Evolutionary conservation across 2,113 vertebrate species (phyloP), one percentile per base, ranked within the genome.

Genomic region (Smithornis capensis): DNA sequence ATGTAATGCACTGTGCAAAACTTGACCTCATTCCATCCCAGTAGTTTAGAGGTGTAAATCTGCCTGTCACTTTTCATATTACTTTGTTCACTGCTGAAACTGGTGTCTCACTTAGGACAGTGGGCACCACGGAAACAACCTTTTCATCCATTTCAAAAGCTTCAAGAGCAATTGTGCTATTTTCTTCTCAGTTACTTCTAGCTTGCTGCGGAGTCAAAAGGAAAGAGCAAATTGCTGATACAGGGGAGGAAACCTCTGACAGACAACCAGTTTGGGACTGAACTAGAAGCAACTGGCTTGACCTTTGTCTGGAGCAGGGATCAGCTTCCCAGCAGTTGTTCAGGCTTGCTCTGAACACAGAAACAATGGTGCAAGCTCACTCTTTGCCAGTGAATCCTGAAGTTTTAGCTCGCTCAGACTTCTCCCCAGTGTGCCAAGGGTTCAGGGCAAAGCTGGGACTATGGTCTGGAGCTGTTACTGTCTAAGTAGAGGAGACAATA

Each of bases 21-120:
- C 74, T 24, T 95, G 96, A 94, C 89, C 92, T 95, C 92, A 95
- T 96, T 97, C 94, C 80, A 83, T 96, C 94, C 78, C 75, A 94
- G 81, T 75, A 90, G 37, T 62, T 93, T 94, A 92, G 81, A 97
- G 52, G 70, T 50, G 74, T 47, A 89, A 86, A 59, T 44, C 42
- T 92, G 52, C 64, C 85, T 93, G 93, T 92, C 91, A 79, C 49
- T 94, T 90, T 77, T 92, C 40, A 52, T 92, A 76, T 29, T 57
- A 40, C 59, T 71, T 79, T 59, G 53, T n/a, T 91, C 90, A 45
- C 8, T 63, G 71, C 56, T 68, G 49, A 76, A 93, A 76, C 53
- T 62, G 28, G 17, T 80, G 73, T 67, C 59, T 90, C 77, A 95
- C 74, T 77, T 92, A 82, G 63, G 64, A 89, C 24, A 78, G 40